Conservation (phyloP, 2,888 invertebrate genomes). For the Philonicus albiceps region DNA sequence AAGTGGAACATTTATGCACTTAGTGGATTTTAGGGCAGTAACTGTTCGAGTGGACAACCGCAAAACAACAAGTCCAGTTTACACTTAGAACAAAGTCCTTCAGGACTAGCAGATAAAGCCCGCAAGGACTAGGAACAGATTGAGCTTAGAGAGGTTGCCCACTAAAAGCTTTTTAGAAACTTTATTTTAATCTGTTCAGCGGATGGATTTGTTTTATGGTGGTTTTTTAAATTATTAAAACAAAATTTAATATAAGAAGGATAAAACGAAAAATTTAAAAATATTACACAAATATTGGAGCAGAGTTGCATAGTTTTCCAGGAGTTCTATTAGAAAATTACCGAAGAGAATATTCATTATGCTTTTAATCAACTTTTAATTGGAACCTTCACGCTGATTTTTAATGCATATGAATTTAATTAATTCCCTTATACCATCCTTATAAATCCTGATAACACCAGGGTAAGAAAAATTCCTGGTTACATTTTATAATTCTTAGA, state of each 20-base stretch:
- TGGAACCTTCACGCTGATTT: no score
- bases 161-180: background rate
- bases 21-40: background rate
- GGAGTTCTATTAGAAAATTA: no score
- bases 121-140: background rate
- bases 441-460: no score
- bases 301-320: no score
- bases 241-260: background rate
- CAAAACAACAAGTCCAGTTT: background rate
- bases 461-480: no score
- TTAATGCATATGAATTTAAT: no score
- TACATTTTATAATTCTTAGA: no score
- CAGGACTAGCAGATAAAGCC: background rate
- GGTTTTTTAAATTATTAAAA: background rate
- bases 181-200: background rate
- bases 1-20: background rate
- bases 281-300: no score
- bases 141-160: background rate
- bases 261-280: no score
- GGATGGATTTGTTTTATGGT: background rate
- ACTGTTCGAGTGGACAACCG: background rate
- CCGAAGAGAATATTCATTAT: no score
- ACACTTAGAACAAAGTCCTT: background rate
- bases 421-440: no score
- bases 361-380: no score